Evolutionary conservation across 23 tunicate genomes (phyloP).

Genomic region (Ascidia mentula): DNA sequence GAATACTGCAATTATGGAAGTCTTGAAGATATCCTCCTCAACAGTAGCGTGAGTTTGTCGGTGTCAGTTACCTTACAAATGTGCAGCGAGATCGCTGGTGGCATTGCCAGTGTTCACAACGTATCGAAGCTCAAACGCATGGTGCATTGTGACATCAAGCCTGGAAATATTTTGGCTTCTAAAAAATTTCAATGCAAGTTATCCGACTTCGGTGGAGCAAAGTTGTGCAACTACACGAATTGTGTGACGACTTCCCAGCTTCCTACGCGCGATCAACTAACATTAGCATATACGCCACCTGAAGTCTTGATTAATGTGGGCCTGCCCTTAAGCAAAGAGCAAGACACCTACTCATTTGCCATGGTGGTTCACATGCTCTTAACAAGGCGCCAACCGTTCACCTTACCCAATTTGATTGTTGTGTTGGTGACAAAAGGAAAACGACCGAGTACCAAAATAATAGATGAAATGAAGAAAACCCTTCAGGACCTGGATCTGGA

Average conservation of each 20-base stretch:
- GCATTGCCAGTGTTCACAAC: conserved; percentile 1
- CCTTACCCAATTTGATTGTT: too few relatives aligned
- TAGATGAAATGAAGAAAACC: background rate
- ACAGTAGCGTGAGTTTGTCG: background rate
- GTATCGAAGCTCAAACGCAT: background rate
- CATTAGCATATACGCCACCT: conserved; percentile 7
- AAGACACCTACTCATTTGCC: conserved; percentile 13
- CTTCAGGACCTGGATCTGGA: background rate
- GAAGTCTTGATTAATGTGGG: background rate
- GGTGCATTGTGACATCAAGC: conserved; percentile 17
- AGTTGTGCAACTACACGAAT: background rate
- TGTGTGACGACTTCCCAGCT: background rate
- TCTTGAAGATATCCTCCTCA: background rate
- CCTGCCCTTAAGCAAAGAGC: background rate
- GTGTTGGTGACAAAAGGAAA: background rate
- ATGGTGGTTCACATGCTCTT: conserved; percentile 1
- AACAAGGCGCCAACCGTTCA: background rate
- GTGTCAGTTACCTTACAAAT: background rate
- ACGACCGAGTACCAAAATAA: background rate
- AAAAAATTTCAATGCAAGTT: conserved; percentile 7
- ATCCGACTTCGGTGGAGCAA: conserved; percentile 30
- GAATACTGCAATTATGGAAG: background rate
- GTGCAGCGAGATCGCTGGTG: background rate
- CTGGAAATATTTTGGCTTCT: conserved; percentile 7
- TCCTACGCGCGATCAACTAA: background rate